A percentile compares a stretch with the other conserved stretches of the same genome.
These are phyloP conservation scores for Pseudococcus longispinus DNA, from an alignment of 2,888 invertebrate species.

Conservation along the genomic window DNA sequence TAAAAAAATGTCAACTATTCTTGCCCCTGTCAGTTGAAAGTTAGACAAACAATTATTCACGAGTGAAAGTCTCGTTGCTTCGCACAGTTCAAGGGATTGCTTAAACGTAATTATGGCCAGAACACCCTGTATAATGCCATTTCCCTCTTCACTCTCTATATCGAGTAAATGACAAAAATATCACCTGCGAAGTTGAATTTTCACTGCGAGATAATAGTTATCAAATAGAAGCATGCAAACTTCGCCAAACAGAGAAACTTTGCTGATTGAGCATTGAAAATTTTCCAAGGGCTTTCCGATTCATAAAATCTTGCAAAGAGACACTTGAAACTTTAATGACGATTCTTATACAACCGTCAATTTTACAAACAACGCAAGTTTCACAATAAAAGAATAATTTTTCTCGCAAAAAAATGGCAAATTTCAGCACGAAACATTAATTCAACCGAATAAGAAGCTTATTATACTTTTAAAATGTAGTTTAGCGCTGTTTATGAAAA, in stretches of 20 bases:
- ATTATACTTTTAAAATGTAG: not conserved
- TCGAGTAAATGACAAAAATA: not conserved
- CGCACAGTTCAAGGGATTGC: not conserved
- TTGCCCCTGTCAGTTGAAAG: not conserved
- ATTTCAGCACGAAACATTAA: not conserved
- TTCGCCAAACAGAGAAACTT: not conserved
- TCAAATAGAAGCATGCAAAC: not conserved
- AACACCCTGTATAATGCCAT: not conserved
- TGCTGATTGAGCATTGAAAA: not conserved
- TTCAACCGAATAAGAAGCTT: not conserved
- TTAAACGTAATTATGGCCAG: not conserved
- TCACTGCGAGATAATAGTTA: not conserved
- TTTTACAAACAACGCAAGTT: not conserved
- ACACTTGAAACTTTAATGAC: not conserved
- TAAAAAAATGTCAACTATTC: not conserved
- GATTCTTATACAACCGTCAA: not conserved
- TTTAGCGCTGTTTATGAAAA: not conserved
- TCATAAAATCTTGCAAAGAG: not conserved
- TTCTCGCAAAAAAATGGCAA: not conserved
- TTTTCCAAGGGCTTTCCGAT: not conserved
- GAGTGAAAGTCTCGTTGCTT: not conserved
- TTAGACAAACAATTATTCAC: not conserved
- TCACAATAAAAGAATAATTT: not conserved
- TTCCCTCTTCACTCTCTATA: too few species aligned
- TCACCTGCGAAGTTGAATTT: not conserved